phyloP scores from a whole-genome alignment of 2,113 vertebrate genomes.

The Phylloscopus whistleri region DNA sequence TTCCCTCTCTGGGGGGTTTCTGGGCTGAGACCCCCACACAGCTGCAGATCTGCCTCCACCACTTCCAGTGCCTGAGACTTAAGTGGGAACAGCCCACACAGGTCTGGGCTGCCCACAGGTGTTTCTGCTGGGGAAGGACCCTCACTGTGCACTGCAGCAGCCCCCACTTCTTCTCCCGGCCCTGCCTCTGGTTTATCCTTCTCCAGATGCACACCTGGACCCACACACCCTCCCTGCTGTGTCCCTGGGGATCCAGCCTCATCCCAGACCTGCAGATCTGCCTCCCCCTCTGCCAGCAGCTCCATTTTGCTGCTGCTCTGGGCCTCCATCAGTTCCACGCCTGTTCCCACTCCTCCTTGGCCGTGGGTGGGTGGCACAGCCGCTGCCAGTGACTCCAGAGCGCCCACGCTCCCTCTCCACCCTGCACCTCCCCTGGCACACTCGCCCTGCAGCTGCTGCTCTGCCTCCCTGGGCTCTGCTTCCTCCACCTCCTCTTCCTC shows the following conservation, averaged over 20 bases:
- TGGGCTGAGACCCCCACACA: rapidly evolving
- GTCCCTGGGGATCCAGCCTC: not conserved
- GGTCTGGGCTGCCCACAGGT: not conserved
- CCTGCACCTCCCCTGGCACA: rapidly evolving
- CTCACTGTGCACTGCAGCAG: not conserved
- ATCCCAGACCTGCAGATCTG: not conserved
- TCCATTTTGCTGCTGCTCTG: not conserved
- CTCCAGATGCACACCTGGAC: not conserved
- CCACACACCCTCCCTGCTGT: not conserved
- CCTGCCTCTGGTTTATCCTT: not conserved
- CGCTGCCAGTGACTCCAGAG: rapidly evolving
- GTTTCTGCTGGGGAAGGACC: not conserved
- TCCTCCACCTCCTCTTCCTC: not conserved
- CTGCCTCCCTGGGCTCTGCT: not conserved
- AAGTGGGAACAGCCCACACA: not conserved
- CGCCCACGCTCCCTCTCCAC: rapidly evolving
- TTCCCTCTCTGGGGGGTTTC: rapidly evolving
- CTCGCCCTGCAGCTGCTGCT: not conserved
- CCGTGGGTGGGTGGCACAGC: rapidly evolving
- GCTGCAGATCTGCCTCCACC: not conserved
- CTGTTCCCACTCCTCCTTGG: not conserved
- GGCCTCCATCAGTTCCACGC: not conserved
- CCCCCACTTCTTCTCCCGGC: not conserved
- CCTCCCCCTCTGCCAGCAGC: not conserved
- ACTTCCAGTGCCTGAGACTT: not conserved